Conservation (phyloP, 2,113 vertebrate species). For the Sarotherodon lohbergeri region DNA sequence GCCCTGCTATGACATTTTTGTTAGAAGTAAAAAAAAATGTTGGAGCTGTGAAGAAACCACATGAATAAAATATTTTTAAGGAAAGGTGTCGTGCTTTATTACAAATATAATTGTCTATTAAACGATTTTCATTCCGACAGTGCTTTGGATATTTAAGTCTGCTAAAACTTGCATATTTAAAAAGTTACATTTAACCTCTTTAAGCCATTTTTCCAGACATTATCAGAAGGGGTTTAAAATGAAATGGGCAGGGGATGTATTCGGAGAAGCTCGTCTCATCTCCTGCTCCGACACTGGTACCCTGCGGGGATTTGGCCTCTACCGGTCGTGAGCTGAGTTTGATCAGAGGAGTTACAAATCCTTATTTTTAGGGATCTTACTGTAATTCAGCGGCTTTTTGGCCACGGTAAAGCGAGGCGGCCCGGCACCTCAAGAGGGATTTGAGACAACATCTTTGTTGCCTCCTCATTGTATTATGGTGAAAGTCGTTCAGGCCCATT, state of each 20-base stretch:
- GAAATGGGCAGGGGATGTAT: not conserved
- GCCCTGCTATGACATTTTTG: conserved; percentile 27
- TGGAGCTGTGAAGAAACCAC: conserved; percentile 6
- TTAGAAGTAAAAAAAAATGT: not conserved
- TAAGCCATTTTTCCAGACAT: not conserved
- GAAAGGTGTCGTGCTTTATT: conserved; percentile 12
- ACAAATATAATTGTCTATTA: not conserved
- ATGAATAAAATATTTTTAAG: conserved; percentile 40
- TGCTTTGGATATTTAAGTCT: not conserved
- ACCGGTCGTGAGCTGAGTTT: conserved; percentile 60
- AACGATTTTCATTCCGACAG: not conserved
- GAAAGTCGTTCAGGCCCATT: conserved; percentile 70
- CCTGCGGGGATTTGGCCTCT: conserved; percentile 50
- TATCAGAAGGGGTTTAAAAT: conserved; percentile 13
- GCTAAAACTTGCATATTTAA: not conserved
- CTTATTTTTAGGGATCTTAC: conserved; percentile 63
- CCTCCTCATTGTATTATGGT: conserved; percentile 54
- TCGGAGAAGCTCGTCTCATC: conserved; percentile 24
- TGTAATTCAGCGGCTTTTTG: conserved; percentile 60
- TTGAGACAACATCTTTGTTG: conserved; percentile 74
- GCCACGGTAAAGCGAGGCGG: conserved; percentile 30
- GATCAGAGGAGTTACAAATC: conserved; percentile 71
- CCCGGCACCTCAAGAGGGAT: conserved; percentile 67
- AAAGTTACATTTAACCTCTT: not conserved
- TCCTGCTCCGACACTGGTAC: not conserved